phyloP scores from a whole-genome alignment of 1,140 invertebrate genomes.

The Eriocheir sinensis region DNA sequence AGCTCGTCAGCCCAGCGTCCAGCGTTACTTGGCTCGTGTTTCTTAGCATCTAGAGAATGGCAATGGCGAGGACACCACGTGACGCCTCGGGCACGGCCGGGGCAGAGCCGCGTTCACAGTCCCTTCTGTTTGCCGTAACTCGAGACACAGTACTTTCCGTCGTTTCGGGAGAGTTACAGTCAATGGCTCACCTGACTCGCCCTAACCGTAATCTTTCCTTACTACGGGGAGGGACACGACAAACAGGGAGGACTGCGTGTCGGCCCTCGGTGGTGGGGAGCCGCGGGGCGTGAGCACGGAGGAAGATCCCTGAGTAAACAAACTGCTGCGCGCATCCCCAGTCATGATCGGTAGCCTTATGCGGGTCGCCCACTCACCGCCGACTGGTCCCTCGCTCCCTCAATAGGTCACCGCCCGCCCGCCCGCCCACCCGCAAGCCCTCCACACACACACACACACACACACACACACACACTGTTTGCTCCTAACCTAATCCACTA shows the following conservation, averaged over 20 bases:
- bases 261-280: not conserved
- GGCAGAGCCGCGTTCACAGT: too few species aligned
- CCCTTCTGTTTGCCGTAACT: too few species aligned
- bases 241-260: not conserved
- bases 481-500: constrained; percentile 65
- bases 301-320: constrained; percentile 72
- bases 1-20: not conserved
- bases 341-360: not conserved
- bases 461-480: constrained; percentile 47
- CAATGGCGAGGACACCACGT: constrained; percentile 11
- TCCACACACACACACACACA: constrained; percentile 1
- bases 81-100: not conserved
- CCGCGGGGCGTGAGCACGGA: constrained; percentile 61
- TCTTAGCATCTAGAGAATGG: not conserved
- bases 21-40: not conserved
- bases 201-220: too few species aligned
- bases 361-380: constrained; percentile 1
- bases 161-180: too few species aligned
- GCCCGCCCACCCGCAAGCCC: not conserved
- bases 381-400: constrained; percentile 15
- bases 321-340: constrained; percentile 55
- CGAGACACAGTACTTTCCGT: too few species aligned
- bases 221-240: not conserved
- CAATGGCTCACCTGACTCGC: too few species aligned
- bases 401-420: constrained; percentile 1